Base-by-base conservation (phyloP, 1,140 invertebrate species). In the Harpegnathos saltator region DNA sequence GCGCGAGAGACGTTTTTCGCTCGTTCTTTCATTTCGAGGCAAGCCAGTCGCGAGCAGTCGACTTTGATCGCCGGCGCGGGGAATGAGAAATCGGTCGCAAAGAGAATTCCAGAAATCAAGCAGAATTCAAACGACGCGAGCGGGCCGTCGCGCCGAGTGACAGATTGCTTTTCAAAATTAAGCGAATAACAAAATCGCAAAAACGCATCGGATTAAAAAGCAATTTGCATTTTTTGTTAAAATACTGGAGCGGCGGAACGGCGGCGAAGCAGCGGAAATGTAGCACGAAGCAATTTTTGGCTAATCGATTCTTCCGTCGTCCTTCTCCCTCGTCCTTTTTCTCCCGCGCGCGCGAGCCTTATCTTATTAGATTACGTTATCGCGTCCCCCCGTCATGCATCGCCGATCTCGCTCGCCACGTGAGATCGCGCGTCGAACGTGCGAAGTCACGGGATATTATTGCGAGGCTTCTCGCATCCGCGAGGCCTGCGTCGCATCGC, bases 41-140 rank as follows among this genome's bases (percentile, higher is more conserved):
- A 73, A 44, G 81, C n/a, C 56, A 29, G 29, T 44, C 26, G 69
- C 63, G 66, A 52, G 50, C 54, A 62, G 56, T 48, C 58, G 71
- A 69, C 66, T 77, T 77, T 68, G 74, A 83, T 65, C 62, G 61
- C 17, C 56, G 68, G 63, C 61, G 48, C 69, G 68, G 65, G 68
- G 71, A 86, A 84, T 90, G 73, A 85, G 88, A 86, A 85, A 66
- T 73, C 62, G 83, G 54, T 83, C 58, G 83, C 83, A 63, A 62
- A 81, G 56, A 71, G 26, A 52, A 78, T 66, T 66, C 26, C 38
- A 77, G 24, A 83, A 80, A 61, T 68, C 48, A 69, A 50, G 29
- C 50, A 65, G 58, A 29, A 56, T 38, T 68, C 17, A 71, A 29
- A 22, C 24, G 61, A 11, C 24, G 19, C 5, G 19, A 17, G 7